Percentiles rank a stretch among this genome's conserved stretches.
These are phyloP conservation scores for Tragopan temminckii DNA, from an alignment of 2,797 vertebrate genomes.

Conservation along the genomic window DNA sequence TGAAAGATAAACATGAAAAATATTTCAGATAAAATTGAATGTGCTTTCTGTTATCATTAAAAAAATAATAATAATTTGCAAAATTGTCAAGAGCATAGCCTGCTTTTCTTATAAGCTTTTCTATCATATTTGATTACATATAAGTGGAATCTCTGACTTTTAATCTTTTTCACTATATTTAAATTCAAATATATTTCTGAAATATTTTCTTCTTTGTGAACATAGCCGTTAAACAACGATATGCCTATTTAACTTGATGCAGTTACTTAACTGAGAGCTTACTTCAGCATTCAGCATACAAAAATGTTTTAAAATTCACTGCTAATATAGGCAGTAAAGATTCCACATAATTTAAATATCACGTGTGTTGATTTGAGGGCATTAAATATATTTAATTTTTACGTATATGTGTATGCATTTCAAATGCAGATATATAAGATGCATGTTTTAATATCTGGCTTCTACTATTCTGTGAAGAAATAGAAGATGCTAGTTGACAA, in stretches of 20 bases:
- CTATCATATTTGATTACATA: neutral
- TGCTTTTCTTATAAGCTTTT: neutral
- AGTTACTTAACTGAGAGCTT: neutral
- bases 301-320: neutral
- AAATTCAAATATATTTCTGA: neutral
- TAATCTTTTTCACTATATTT: neutral
- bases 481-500: neutral
- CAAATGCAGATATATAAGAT: neutral
- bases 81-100: neutral
- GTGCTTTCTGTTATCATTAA: neutral
- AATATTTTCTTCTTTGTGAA: neutral
- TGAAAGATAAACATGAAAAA: neutral
- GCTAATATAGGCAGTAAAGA: neutral
- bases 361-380: neutral
- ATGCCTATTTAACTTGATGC: neutral
- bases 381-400: neutral
- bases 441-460: neutral
- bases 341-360: neutral
- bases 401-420: neutral
- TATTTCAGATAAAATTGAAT: neutral
- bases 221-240: neutral
- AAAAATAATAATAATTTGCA: too few species aligned
- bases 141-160: neutral
- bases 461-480: neutral
- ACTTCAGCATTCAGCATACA: neutral